Evolutionary conservation across 1,140 invertebrate genomes (phyloP).

Genomic region (Portunus trituberculatus): DNA sequence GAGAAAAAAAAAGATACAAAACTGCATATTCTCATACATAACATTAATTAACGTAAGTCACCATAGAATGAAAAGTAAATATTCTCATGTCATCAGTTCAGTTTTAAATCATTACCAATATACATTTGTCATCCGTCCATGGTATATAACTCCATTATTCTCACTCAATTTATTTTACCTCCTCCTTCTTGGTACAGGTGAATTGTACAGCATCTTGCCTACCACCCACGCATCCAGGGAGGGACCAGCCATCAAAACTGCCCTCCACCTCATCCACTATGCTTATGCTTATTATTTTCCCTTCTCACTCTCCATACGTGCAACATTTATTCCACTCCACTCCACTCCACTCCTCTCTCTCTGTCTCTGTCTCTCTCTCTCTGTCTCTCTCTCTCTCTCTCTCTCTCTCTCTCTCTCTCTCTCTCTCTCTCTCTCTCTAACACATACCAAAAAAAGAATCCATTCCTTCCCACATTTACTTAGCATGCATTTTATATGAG

Average conservation of each 20-base stretch:
- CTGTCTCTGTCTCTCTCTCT: not conserved
- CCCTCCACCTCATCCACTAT: not conserved
- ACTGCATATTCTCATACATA: too few species aligned
- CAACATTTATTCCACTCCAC: not conserved
- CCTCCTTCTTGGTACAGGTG: too few species aligned
- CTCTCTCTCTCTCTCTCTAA: not conserved
- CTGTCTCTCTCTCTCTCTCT: not conserved
- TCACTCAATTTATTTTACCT: too few species aligned
- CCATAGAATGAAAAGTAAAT: too few species aligned
- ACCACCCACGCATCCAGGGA: not conserved
- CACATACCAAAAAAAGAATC: not conserved
- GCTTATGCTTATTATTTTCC: not conserved
- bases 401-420: constrained; percentile 10
- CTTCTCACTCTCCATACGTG: not conserved
- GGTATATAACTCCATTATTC: too few species aligned
- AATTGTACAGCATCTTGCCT: not conserved
- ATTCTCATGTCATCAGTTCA: too few species aligned
- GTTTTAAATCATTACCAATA: too few species aligned
- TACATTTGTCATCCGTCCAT: too few species aligned
- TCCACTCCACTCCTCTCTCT: not conserved
- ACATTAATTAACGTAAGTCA: too few species aligned
- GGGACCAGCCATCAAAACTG: too few species aligned
- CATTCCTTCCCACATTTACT: not conserved
- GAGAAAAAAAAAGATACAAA: too few species aligned
- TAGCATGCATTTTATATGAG: not conserved